Evolutionary conservation across 2,797 vertebrate genomes (phyloP).

Genomic region (Sebastes vulpes): DNA sequence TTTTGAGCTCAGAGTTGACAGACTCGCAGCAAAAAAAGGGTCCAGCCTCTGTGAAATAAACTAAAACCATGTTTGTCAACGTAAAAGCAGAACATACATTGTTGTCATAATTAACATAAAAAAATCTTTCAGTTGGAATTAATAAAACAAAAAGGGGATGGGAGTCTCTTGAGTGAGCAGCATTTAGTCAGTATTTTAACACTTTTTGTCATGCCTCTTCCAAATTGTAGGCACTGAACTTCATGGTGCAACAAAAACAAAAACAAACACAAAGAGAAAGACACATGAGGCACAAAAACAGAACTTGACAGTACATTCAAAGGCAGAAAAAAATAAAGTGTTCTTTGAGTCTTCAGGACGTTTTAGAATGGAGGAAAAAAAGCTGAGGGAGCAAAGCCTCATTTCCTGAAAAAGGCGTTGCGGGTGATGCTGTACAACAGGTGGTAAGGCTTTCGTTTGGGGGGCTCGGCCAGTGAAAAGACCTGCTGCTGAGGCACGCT

Average conservation of each 20-base stretch:
- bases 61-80: conserved; percentile 60
- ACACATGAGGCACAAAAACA: conserved; percentile 51
- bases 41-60: conserved; percentile 81
- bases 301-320: conserved; percentile 54
- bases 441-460: conserved; percentile 93
- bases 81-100: conserved; percentile 67
- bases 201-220: conserved; percentile 60
- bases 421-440: conserved; percentile 94
- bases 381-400: conserved; percentile 57
- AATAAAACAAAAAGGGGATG: conserved; percentile 27
- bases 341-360: conserved; percentile 67
- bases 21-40: conserved; percentile 71
- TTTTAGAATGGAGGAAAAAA: conserved; percentile 17
- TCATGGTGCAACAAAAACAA: conserved; percentile 54
- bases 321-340: conserved; percentile 37
- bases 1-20: conserved; percentile 67
- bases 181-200: conserved; percentile 77
- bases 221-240: conserved; percentile 61
- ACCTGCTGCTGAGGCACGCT: conserved; percentile 97
- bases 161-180: conserved; percentile 67
- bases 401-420: conserved; percentile 93
- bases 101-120: conserved; percentile 62
- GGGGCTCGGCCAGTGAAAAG: conserved; percentile 95
- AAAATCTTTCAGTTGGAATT: conserved; percentile 57
- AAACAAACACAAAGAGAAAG: conserved; percentile 33